phyloP scores from a whole-genome alignment of 2,113 vertebrate genomes.

The Hydrochoerus hydrochaeris region DNA sequence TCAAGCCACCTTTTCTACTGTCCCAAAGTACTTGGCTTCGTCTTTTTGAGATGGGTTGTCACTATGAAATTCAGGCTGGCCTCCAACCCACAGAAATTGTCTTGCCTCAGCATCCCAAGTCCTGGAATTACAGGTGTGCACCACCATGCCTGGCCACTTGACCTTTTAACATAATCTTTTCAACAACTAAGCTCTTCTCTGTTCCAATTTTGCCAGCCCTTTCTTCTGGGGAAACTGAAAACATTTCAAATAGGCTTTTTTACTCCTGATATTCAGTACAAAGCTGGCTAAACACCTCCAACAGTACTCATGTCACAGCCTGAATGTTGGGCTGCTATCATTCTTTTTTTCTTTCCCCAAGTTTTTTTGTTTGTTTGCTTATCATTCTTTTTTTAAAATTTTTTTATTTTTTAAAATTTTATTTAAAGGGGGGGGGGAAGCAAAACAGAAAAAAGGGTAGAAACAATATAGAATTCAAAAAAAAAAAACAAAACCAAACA shows the following conservation, averaged over 20 bases:
- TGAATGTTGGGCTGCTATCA: background rate
- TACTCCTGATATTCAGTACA: background rate
- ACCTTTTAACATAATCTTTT: background rate
- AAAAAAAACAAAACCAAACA: too few species aligned
- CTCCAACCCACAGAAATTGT: too few species aligned
- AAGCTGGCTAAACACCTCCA: background rate
- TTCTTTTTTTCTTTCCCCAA: too few species aligned
- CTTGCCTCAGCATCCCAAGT: too few species aligned
- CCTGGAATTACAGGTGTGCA: background rate
- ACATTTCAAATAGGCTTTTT: background rate
- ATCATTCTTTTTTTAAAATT: too few species aligned
- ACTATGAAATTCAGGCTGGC: background rate
- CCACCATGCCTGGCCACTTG: background rate
- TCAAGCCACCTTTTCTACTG: background rate
- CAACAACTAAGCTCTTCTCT: background rate
- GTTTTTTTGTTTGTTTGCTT: too few species aligned
- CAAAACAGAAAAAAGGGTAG: too few species aligned
- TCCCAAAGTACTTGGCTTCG: background rate
- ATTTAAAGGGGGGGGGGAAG: too few species aligned
- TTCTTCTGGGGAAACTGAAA: background rate
- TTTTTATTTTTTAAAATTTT: too few species aligned
- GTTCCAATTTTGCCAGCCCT: background rate
- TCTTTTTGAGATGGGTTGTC: background rate
- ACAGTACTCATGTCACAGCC: background rate
- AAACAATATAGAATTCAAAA: too few species aligned